Evolutionary conservation across 2,797 vertebrate genomes (phyloP), one percentile per base, ranked within the genome.

Genomic region (Lepilemur septentrionalis): DNA sequence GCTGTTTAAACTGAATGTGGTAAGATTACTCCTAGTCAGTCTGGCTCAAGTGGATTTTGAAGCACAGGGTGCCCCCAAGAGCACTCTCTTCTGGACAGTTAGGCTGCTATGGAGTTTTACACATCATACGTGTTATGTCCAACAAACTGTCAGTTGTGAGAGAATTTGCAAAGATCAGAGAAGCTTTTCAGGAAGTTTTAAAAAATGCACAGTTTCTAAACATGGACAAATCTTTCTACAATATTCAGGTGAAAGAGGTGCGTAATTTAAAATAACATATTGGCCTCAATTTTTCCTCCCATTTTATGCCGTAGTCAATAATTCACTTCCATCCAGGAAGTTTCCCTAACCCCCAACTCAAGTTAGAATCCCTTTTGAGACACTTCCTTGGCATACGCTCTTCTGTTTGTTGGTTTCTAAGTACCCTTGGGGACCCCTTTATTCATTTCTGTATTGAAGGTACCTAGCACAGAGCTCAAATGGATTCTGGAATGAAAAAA

Each of bases 121-220:
- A 25, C 14, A 12, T 55, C 78, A 52, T 67, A 75, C 30, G 28
- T 50, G 25, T 48, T 43, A 35, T 11, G 38, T 90, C 38, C 59
- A 93, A 91, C 30, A 55, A 69, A 82, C 1, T 43, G 52, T 81
- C 46, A 73, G 35, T 61, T 63, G n/a, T 82, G 52, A 78, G 38
- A 84, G 13, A 86, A 92, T 46, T 28, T 69, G 50, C 70, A 91
- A 11, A 65, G 78, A 38, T 78, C 13, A 76, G 83, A 96, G 35
- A 28, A 81, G 52, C 32, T 90, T 79, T 32, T 41, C 23, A 18
- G 14, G 1, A 57, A 38, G n/a, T 32, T 81, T 32, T 0, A 1
- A 83, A 75, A 91, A 82, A 90, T 67, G 25, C 38, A 67, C 8
- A 59, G 18, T 75, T 94, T 75, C 43, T 89, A 86, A 90, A 91